Percentiles rank a stretch among this genome's conserved stretches.
Evolutionary conservation across 2,797 vertebrate genomes (phyloP).

Genomic region (Lithobates sylvaticus): DNA sequence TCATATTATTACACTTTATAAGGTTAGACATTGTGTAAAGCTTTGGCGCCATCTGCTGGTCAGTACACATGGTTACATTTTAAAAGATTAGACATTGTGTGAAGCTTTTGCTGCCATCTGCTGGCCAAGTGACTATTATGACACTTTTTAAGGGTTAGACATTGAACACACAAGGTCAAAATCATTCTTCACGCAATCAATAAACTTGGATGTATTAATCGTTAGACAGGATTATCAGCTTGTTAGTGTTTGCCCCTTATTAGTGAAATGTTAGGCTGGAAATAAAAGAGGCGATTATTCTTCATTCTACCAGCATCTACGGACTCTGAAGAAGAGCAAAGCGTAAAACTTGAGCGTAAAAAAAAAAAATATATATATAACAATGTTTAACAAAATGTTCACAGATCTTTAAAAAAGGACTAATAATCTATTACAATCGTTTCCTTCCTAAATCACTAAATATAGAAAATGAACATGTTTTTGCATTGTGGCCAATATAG

Average conservation of each 20-base stretch:
- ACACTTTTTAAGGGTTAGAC: neutral
- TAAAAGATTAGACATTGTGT: neutral
- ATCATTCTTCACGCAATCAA: slow-evolving; percentile 25
- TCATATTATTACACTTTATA: neutral
- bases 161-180: neutral
- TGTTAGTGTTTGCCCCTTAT: slow-evolving; percentile 10
- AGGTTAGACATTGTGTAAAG: neutral
- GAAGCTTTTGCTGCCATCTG: neutral
- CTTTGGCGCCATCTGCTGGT: slow-evolving; percentile 6
- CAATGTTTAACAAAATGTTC: too few species aligned
- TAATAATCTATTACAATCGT: too few species aligned
- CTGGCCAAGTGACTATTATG: neutral
- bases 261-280: neutral
- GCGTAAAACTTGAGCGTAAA: too few species aligned
- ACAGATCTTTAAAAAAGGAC: too few species aligned
- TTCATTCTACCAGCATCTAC: neutral
- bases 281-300: neutral
- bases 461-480: too few species aligned
- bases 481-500: too few species aligned
- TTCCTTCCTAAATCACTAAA: too few species aligned
- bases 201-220: slow-evolving; percentile 35
- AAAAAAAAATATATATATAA: too few species aligned
- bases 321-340: neutral
- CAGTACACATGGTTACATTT: neutral
- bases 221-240: slow-evolving; percentile 4